Percentiles rank a stretch among this genome's conserved stretches.
Evolutionary conservation across 2,113 vertebrate genomes (phyloP).

Genomic region (Suncus etruscus): DNA sequence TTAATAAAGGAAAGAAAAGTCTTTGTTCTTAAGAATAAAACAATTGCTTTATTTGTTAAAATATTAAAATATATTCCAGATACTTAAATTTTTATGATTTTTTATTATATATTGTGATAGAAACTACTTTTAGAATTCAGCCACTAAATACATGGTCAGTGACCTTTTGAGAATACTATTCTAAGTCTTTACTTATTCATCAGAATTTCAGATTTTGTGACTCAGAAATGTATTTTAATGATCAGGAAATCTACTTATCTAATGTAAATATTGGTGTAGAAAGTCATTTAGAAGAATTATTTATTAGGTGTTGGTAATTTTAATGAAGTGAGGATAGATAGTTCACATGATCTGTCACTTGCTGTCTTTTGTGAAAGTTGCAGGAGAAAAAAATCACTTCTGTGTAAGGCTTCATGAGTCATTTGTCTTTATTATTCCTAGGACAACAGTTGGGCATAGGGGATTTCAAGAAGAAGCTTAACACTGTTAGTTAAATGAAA

Average conservation of each 20-base stretch:
- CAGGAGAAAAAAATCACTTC: conserved; percentile 8
- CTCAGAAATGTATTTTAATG: not conserved
- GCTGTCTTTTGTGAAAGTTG: conserved; percentile 20
- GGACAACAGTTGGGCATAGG: not conserved
- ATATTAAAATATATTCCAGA: not conserved
- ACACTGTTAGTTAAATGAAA: not conserved
- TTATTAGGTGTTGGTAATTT: not conserved
- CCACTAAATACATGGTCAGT: not conserved
- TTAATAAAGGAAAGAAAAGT: not conserved
- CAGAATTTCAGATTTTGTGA: conserved; percentile 29
- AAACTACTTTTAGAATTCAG: not conserved
- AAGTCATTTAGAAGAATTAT: conserved; percentile 8
- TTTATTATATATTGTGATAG: not conserved
- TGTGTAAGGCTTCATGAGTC: not conserved
- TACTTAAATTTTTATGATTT: conserved; percentile 14
- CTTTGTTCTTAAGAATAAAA: conserved; percentile 38
- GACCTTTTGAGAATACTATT: conserved; percentile 9
- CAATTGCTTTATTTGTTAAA: conserved; percentile 51
- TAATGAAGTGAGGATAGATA: conserved; percentile 20
- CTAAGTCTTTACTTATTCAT: not conserved
- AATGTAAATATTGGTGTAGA: not conserved
- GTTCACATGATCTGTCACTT: not conserved
- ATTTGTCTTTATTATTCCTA: not conserved
- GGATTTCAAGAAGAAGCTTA: not conserved
- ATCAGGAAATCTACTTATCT: not conserved